Percentiles rank a stretch among this genome's conserved stretches.
phyloP scores from a whole-genome alignment of 2,113 vertebrate species.

The Syngnathus typhle region DNA sequence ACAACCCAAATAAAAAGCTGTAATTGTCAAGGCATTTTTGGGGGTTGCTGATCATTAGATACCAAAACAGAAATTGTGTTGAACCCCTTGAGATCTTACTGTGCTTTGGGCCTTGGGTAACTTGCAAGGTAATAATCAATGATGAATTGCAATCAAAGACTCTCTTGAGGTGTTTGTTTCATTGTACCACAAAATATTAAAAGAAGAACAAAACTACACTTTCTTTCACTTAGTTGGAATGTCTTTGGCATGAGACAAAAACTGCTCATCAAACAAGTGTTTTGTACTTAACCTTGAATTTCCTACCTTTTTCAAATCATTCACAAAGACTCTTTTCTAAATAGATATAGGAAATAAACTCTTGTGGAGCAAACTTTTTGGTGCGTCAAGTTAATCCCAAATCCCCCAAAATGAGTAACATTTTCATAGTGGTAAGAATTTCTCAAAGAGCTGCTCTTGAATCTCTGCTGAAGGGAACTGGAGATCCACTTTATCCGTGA shows the following conservation, averaged over 20 bases:
- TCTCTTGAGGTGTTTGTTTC: background rate
- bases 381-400: background rate
- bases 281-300: background rate
- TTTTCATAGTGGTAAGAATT: background rate
- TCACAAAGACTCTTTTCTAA: background rate
- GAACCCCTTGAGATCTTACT: background rate
- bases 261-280: background rate
- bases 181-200: background rate
- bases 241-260: background rate
- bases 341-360: background rate
- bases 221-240: background rate
- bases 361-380: background rate
- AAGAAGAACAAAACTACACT: background rate
- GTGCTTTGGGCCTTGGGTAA: background rate
- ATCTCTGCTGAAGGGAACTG: background rate
- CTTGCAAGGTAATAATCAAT: background rate
- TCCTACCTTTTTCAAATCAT: background rate
- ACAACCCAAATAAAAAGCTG: too few relatives aligned
- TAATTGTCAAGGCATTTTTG: too few relatives aligned
- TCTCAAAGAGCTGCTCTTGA: background rate
- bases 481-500: background rate
- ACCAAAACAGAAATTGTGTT: too few relatives aligned
- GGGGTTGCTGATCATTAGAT: too few relatives aligned
- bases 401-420: background rate
- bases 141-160: background rate